Base-by-base conservation (phyloP, 2,888 invertebrate genomes). In the Venusia cambrica region DNA sequence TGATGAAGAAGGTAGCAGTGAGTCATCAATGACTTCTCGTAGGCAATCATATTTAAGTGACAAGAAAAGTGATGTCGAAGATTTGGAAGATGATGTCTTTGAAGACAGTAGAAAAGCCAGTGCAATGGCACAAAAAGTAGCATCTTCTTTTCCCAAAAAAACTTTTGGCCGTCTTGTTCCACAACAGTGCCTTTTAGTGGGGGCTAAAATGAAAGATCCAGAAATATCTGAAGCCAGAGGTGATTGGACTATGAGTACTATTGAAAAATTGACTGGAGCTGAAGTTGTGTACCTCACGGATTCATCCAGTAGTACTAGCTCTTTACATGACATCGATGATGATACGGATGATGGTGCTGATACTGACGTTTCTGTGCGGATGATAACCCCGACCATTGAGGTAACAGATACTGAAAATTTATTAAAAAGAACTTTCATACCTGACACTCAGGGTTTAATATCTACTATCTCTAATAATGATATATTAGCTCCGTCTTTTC, bases 1-100 rank as follows among this genome's bases (percentile, higher is more conserved):
- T 48, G 91, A 92, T 56, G 94, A 94, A 73, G 94, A 94, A 79
- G 90, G 90, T 2, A 93, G 93, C 55, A 73, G 84, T 59, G 91
- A 92, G 56, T 85, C 90, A 2, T 91, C 91, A 47, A 87, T 90
- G 46, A 83, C 89, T 49, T 88, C 91, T 51, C 63, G 89, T 51
- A 62, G 90, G 56, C 78, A 89, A 51, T 73, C 89, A 54, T 78
- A 89, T 72, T 57, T 88, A 57, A 65, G 83, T 56, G 87, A 87
- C 18, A 85, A 78, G 30, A 77, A 75, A 68, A 74, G 83, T 63
- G 76, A 88, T 52, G 62, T 54, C 36, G 87, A 88, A 32, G 81
- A 88, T 38, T 62, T 80, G 39, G 88, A 88, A 43, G 89, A 88
- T 50, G 88, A 89, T 31, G 87, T 84, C 1, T 87, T 88, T 56